Conservation (phyloP, 2,797 vertebrate genomes). For the Falco peregrinus region DNA sequence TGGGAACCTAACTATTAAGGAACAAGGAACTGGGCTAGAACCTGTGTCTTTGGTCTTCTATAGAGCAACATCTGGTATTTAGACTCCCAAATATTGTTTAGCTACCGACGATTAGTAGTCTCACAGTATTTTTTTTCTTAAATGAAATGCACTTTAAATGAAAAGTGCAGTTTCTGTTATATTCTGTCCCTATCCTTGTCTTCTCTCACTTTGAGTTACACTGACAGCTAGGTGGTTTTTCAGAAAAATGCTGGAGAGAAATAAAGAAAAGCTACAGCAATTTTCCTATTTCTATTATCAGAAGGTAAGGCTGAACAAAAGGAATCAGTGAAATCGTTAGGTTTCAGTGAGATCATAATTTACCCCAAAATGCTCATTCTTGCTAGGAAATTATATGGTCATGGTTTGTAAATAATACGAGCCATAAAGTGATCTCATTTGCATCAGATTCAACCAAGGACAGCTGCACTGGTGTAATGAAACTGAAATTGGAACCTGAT, state of each 20-base stretch:
- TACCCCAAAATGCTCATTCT: neutral
- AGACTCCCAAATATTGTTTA: neutral
- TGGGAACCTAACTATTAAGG: neutral
- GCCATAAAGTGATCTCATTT: neutral
- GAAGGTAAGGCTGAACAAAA: neutral
- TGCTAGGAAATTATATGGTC: neutral
- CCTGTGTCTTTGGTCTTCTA: neutral
- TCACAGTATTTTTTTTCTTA: neutral
- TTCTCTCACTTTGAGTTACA: neutral
- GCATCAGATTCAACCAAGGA: neutral
- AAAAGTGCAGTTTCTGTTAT: neutral
- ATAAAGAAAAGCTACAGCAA: neutral
- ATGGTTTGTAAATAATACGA: neutral
- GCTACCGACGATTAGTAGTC: neutral
- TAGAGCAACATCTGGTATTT: neutral
- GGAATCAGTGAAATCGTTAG: neutral
- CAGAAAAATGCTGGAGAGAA: neutral
- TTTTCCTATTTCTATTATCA: neutral
- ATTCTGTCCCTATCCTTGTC: neutral
- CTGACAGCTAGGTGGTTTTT: neutral
- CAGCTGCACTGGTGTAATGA: neutral
- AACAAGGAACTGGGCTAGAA: neutral
- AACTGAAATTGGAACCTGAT: neutral
- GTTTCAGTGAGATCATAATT: neutral
- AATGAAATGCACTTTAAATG: neutral